Percentiles rank a stretch among this genome's conserved stretches.
These are phyloP conservation scores for Hydractinia echinata DNA, from an alignment of 30 jellyfish, hydroid and myxozoan species.

Conservation along the genomic window DNA sequence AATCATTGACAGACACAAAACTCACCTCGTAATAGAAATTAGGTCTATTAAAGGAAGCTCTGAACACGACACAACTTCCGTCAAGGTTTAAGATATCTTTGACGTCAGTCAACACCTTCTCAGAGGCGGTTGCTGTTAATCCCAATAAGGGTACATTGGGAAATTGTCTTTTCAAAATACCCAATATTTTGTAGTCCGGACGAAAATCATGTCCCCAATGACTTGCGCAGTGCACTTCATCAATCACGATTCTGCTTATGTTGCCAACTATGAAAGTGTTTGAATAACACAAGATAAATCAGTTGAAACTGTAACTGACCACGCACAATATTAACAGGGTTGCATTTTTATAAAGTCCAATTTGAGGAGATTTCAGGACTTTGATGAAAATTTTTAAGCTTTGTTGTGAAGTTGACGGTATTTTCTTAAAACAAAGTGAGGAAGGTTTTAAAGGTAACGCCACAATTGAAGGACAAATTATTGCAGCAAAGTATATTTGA, in stretches of 20 bases:
- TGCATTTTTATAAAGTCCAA: neutral
- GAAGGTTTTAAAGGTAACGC: too few relatives aligned
- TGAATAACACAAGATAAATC: neutral
- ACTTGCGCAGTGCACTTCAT: conserved; percentile 93
- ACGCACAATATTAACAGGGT: neutral
- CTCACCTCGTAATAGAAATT: conserved; percentile 82
- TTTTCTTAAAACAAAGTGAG: too few relatives aligned
- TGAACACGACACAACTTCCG: conserved; percentile 55
- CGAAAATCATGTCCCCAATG: conserved; percentile 95
- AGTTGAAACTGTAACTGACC: neutral
- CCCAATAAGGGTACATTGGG: conserved; percentile 81
- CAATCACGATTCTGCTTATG: conserved; percentile 67
- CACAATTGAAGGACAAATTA: too few relatives aligned
- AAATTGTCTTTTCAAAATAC: conserved; percentile 67
- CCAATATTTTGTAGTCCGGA: conserved; percentile 74
- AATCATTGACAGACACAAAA: neutral
- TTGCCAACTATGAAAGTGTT: conserved; percentile 45
- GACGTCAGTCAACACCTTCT: conserved; percentile 50
- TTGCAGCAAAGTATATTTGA: too few relatives aligned
- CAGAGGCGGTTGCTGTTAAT: conserved; percentile 91
- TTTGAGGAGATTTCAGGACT: too few relatives aligned
- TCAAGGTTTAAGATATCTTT: conserved; percentile 49
- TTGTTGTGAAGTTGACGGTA: too few relatives aligned
- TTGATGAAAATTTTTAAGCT: too few relatives aligned
- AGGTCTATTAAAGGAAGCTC: conserved; percentile 75